Base-by-base conservation (phyloP, 2,888 invertebrate species). In the Teleiodes luculella region DNA sequence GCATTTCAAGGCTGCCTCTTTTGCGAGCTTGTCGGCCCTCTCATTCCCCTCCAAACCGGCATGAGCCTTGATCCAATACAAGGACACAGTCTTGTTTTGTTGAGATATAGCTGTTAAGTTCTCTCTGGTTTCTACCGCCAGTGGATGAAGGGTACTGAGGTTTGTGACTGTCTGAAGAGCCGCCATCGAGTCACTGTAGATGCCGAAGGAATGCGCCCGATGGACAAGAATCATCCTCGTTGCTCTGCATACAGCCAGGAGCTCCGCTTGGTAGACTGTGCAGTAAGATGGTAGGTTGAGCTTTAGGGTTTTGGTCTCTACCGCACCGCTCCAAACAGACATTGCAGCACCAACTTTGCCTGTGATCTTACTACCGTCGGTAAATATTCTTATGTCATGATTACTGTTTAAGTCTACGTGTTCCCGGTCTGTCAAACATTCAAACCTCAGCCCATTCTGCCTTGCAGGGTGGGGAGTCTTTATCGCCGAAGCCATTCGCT, bases 1-100 rank as follows among this genome's bases (percentile, higher is more conserved):
- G 47, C 48, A 47, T 51, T 52, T 20, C 20, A 20, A 47, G 37
- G 43, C 43, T 7, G 43, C 43, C 10, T 43, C 43, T n/a, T 43
- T 43, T 52, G 52, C 48, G 30, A 48, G 52, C 41, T 52, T 33
- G 45, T 49, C 48, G 37, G 48, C 33, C 3, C 33, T 3, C 8
- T 33, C 33, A 11, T 33, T 33, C 3, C 33, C 33, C 33, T 3
- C 5, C n/a, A 33, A 11, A 6, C 33, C 33, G 8, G 33, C 33
- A 8, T 33, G 33, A 3, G 33, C 33, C 33, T 33, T 33, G 33
- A 33, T 10, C 33, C 33, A 33, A 33, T 6, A 33, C 33, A 33
- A 33, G 10, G 33, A 33, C 3, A 33, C 33, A 33, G 3, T 10
- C 10, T 33, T 33, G 33, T 33, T 33, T 33, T 8, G 33, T 33